Evolutionary conservation across 2,113 vertebrate species (phyloP).

Genomic region (Oreochromis aureus): DNA sequence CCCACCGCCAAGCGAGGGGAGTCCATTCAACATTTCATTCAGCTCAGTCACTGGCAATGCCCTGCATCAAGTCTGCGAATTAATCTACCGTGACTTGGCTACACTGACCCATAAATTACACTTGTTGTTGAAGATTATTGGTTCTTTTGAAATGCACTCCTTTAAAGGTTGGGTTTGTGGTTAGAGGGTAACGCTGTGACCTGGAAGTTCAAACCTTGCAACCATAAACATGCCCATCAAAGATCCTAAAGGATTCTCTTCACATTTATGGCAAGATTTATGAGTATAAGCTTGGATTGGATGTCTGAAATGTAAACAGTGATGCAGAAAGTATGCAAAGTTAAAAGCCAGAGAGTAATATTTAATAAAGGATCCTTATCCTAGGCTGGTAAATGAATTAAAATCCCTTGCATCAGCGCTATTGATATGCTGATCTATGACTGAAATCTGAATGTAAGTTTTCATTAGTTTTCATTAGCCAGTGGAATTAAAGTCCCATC

Average conservation of each 20-base stretch:
- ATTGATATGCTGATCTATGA: conserved; percentile 39
- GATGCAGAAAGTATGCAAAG: background rate
- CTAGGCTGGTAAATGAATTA: background rate
- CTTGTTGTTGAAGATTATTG: conserved; percentile 15
- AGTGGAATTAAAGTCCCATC: conserved; percentile 47
- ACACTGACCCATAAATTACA: conserved; percentile 37
- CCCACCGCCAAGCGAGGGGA: background rate
- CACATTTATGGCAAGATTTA: background rate
- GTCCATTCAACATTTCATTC: conserved; percentile 41
- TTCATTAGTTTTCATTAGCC: conserved; percentile 48
- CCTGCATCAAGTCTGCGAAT: background rate
- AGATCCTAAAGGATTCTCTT: background rate
- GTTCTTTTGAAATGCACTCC: background rate
- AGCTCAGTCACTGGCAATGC: background rate
- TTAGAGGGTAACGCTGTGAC: background rate
- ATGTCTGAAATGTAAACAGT: background rate
- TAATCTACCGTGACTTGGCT: conserved; percentile 41
- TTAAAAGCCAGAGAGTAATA: background rate
- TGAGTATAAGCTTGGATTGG: background rate
- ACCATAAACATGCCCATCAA: background rate
- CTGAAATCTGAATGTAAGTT: conserved; percentile 31
- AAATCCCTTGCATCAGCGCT: background rate
- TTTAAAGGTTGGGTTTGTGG: background rate
- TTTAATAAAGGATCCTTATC: background rate
- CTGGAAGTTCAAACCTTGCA: background rate